phyloP scores from a whole-genome alignment of 2,888 invertebrate species.

The Tridacna gigas region DNA sequence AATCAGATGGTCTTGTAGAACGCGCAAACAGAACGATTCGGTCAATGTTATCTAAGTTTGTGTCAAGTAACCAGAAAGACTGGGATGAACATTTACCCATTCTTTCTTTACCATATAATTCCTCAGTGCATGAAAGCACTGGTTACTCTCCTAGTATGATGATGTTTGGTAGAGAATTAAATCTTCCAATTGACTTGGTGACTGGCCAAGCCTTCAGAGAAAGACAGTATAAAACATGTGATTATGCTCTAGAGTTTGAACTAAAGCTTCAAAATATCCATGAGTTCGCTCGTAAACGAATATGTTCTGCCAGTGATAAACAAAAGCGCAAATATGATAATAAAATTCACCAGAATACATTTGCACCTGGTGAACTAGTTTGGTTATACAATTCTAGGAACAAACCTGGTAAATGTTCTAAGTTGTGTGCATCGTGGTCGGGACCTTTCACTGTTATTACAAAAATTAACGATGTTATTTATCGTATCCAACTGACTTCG shows the following conservation, averaged over 20 bases:
- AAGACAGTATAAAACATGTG: background rate
- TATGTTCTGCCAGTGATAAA: background rate
- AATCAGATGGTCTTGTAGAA: slow-evolving; percentile 23
- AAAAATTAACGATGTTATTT: slow-evolving; percentile 3
- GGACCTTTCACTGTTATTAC: slow-evolving; percentile 6
- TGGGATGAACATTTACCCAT: slow-evolving; percentile 30
- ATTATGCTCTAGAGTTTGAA: slow-evolving; percentile 7
- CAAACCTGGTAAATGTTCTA: slow-evolving; percentile 16
- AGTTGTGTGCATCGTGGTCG: background rate
- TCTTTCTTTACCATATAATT: slow-evolving; percentile 4
- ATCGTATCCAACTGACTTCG: background rate
- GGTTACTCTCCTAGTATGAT: background rate
- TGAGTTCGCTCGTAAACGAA: background rate
- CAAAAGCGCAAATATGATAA: slow-evolving; percentile 1
- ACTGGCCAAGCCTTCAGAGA: background rate
- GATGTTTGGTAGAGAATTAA: slow-evolving; percentile 8
- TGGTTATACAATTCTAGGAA: background rate
- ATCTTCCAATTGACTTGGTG: background rate
- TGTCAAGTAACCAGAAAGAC: slow-evolving; percentile 27
- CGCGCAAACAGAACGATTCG: slow-evolving; percentile 27
- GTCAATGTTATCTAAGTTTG: slow-evolving; percentile 35
- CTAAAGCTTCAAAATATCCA: background rate
- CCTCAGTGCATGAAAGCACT: slow-evolving; percentile 4
- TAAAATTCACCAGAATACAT: background rate
- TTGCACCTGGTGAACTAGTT: slow-evolving; percentile 1